Evolutionary conservation across 2,797 vertebrate species (phyloP).

Genomic region (Bothrops alternatus): DNA sequence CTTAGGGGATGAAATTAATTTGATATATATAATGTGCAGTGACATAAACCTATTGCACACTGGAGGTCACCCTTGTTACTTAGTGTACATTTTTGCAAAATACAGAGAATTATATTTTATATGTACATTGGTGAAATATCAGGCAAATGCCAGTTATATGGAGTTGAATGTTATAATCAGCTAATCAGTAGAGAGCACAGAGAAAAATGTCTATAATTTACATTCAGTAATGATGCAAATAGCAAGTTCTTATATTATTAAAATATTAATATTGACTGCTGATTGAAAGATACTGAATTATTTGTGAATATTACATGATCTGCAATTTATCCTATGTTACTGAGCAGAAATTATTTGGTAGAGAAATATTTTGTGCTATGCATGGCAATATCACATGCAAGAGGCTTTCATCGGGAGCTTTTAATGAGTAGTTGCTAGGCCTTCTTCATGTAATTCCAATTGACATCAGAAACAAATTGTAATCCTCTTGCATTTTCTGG

Average conservation of each 20-base stretch:
- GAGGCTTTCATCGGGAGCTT: background rate
- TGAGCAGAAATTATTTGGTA: background rate
- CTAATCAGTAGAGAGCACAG: slow-evolving; percentile 38
- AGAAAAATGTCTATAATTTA: slow-evolving; percentile 57
- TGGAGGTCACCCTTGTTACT: slow-evolving; percentile 78
- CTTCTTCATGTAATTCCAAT: background rate
- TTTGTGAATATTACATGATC: slow-evolving; percentile 21
- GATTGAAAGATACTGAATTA: slow-evolving; percentile 45
- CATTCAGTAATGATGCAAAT: slow-evolving; percentile 42
- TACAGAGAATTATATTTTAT: slow-evolving; percentile 41
- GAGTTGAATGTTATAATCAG: slow-evolving; percentile 43
- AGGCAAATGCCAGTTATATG: slow-evolving; percentile 20
- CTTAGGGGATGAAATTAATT: slow-evolving; percentile 36
- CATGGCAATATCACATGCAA: background rate
- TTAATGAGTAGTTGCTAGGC: background rate
- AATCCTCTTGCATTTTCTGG: background rate
- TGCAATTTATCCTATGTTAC: background rate
- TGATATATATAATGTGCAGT: slow-evolving; percentile 48
- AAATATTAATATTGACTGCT: slow-evolving; percentile 32
- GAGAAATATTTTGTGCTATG: background rate
- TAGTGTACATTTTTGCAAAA: slow-evolving; percentile 60
- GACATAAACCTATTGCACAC: slow-evolving; percentile 73
- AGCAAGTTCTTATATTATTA: slow-evolving; percentile 41
- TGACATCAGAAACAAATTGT: background rate
- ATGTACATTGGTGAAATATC: background rate